Base-by-base conservation (phyloP, 1,140 invertebrate species). In the Trichogramma pretiosum region DNA sequence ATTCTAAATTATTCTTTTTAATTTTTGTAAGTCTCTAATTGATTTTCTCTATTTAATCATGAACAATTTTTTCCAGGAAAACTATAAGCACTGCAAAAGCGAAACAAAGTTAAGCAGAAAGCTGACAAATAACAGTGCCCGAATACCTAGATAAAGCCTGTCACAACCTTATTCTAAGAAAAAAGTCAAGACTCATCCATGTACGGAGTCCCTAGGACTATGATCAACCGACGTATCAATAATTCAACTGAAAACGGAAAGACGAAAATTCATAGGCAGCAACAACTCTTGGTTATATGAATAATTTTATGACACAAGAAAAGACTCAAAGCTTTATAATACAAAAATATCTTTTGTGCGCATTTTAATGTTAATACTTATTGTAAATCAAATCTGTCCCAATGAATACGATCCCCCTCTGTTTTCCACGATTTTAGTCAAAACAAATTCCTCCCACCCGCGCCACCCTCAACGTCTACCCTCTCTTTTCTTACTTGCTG, bases 331-430 rank as follows among this genome's bases (percentile, higher is more conserved):
- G 62, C 62, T 63, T 62, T 61, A 63, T 68, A 67, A 67, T 66
- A 61, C 61, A 56, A 53, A 57, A 55, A 64, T 64, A 67, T 68
- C 61, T 68, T 67, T 65, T 68, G 66, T 71, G 68, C 55, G 63
- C 68, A 63, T 68, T 61, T 59, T 70, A 64, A 68, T 65, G 68
- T 68, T 62, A 59, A 67, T 68, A 68, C 62, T 68, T 65, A 65
- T 60, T 68, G 63, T 67, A 67, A 65, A 66, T 61, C 64, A 64
- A 63, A 64, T 56, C 52, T 54, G 50, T 48, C 26, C 35, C 13
- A 41, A 53, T 50, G 21, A 14, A 52, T 44, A 49, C 36, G 4
- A 14, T 47, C 54, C 50, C 52, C 42, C 32, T 23, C 43, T 52
- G 54, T 43, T 58, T 43, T 32, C 47, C 49, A 51, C n/a, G 39